phyloP scores from a whole-genome alignment of 2,113 vertebrate species.

The Dasyurus viverrinus region DNA sequence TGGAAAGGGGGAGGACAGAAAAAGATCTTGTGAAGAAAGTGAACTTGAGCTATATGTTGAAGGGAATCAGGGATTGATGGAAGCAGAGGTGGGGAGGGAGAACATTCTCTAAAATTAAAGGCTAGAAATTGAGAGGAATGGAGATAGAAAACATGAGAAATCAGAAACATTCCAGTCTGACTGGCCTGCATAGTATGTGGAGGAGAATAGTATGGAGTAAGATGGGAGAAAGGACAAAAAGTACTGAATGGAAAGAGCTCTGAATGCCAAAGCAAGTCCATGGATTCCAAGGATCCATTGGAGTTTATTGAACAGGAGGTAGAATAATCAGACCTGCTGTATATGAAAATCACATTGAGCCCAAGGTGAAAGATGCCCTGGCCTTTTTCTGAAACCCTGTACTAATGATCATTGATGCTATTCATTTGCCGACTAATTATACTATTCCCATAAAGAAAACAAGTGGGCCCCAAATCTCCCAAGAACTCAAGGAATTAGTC shows the following conservation, averaged over 20 bases:
- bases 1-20: not conserved
- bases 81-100: not conserved
- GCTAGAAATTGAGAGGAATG: not conserved
- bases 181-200: not conserved
- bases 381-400: not conserved
- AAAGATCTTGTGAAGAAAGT: not conserved
- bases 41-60: not conserved
- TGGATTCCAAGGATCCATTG: not conserved
- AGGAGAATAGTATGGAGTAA: not conserved
- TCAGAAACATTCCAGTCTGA: not conserved
- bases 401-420: not conserved
- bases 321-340: not conserved
- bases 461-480: not conserved
- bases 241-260: not conserved
- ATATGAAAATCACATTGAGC: not conserved
- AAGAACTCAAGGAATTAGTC: not conserved
- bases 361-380: not conserved
- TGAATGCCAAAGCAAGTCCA: not conserved
- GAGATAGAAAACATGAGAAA: not conserved
- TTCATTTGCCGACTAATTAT: not conserved
- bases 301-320: not conserved
- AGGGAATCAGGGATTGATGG: not conserved
- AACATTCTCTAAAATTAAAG: not conserved
- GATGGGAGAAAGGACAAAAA: not conserved
- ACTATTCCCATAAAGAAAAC: not conserved